A percentile compares a stretch with the other conserved stretches of the same genome.
These are phyloP conservation scores for Agonopterix subpropinquella DNA, from an alignment of 2,888 invertebrate species.

Conservation along the genomic window DNA sequence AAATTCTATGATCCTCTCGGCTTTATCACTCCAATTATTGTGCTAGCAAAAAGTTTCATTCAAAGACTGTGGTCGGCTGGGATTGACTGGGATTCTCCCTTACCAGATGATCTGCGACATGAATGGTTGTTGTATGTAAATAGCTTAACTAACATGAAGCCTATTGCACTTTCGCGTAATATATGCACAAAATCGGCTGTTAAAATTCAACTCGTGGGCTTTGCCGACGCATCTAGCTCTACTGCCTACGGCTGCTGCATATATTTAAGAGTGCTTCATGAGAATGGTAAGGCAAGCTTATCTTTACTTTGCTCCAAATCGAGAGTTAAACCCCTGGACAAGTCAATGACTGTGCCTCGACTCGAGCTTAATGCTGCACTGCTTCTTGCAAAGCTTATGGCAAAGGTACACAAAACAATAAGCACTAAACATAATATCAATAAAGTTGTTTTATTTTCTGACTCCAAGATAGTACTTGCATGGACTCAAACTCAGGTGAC, in stretches of 20 bases:
- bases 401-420: no score
- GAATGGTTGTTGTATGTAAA: slow-evolving; percentile 1
- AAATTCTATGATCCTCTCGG: slow-evolving; percentile 12
- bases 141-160: not conserved
- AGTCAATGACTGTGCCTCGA: slow-evolving; percentile 8
- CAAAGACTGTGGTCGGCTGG: slow-evolving; percentile 9
- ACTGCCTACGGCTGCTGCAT: slow-evolving; percentile 12
- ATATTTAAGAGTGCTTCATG: slow-evolving; percentile 6
- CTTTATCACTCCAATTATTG: slow-evolving; percentile 10
- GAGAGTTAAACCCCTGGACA: slow-evolving; percentile 9
- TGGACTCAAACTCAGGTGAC: slow-evolving; percentile 9
- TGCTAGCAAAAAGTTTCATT: slow-evolving; percentile 9
- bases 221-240: slow-evolving; percentile 10
- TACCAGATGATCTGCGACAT: slow-evolving; percentile 3
- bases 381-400: no score
- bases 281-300: slow-evolving; percentile 6
- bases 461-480: slow-evolving; percentile 11
- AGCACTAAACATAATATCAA: not conserved
- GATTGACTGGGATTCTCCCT: slow-evolving; percentile 2
- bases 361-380: slow-evolving; percentile 12
- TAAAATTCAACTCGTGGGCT: slow-evolving; percentile 9
- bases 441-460: slow-evolving; percentile 5
- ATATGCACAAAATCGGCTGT: not conserved
- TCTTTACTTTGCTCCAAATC: slow-evolving; percentile 13
- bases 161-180: not conserved